Evolutionary conservation across 2,113 vertebrate species (phyloP), one percentile per base, ranked within the genome.

Genomic region (Trematocara macrostoma): DNA sequence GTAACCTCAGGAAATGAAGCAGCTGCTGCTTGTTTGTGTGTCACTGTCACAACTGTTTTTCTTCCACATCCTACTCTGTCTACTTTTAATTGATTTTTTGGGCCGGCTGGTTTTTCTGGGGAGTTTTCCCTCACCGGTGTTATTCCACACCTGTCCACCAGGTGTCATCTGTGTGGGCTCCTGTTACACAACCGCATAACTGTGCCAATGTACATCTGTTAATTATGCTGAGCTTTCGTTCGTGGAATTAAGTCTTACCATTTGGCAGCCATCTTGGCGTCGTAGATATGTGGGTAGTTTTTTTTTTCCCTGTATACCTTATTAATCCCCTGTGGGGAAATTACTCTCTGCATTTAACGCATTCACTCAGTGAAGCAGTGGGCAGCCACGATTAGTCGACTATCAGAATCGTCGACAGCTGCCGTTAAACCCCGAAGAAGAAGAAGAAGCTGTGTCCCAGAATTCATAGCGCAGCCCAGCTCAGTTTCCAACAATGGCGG

Each of bases 101-200:
- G 3, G 8, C 5, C 5, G 8, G 6, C n/a, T 15, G 64, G 26
- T 18, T 35, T 42, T 81, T 69, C 55, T 0, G 56, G 8, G 1
- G 56, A 59, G 26, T 59, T 31, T 59, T 59, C 26, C 26, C 14
- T 59, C 2, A 31, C 2, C 5, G 1, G 3, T 59, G 57, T 56
- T 18, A 11, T 71, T 51, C 34, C 29, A 47, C 83, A 82, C 82
- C 81, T 84, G 87, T 83, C 83, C 78, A 69, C 10, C 38, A 81
- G 69, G 78, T 14, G 81, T 38, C 76, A 3, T 1, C 59, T 8
- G 16, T 79, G 74, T 86, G 18, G 7, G n/a, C 20, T 79, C 45
- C 38, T 23, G 18, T 49, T 35, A 31, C 16, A n/a, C 26, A 56
- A 55, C 52, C 11, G 34, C 3, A 35, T 52, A 42, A 80, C 35